Evolutionary conservation across 2,797 vertebrate genomes (phyloP).

Genomic region (Falco biarmicus): DNA sequence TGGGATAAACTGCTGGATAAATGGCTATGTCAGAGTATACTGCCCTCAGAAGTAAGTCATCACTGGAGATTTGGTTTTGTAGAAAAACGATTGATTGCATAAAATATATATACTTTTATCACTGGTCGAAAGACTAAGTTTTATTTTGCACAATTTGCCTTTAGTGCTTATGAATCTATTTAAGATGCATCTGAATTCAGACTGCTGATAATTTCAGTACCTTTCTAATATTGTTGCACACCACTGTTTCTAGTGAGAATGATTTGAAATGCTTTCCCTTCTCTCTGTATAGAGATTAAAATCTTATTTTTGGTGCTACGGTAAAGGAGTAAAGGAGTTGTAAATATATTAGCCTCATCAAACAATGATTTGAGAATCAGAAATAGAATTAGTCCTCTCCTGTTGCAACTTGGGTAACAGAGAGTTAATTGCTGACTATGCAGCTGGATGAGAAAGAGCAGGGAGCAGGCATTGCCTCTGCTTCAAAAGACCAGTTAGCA

Average conservation of each 20-base stretch:
- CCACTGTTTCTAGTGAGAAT: neutral
- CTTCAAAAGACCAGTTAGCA: neutral
- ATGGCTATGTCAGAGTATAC: constrained; percentile 87
- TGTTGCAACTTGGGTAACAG: neutral
- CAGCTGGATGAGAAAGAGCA: neutral
- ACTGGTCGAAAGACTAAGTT: neutral
- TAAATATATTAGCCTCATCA: neutral
- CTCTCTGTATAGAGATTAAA: neutral
- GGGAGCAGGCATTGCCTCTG: neutral
- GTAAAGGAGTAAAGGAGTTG: neutral
- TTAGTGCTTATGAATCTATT: neutral
- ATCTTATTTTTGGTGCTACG: neutral
- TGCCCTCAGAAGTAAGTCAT: constrained; percentile 77
- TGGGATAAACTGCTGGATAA: constrained; percentile 89
- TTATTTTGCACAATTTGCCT: neutral
- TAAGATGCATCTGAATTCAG: neutral
- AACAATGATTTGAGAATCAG: neutral
- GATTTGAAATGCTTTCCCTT: neutral
- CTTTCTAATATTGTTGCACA: neutral
- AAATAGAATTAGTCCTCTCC: neutral
- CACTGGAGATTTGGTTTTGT: neutral
- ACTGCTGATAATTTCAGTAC: neutral
- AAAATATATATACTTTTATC: neutral
- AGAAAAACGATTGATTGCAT: neutral
- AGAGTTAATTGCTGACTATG: neutral